Evolutionary conservation across 2,888 invertebrate genomes (phyloP).

Genomic region (Plebejus anna): DNA sequence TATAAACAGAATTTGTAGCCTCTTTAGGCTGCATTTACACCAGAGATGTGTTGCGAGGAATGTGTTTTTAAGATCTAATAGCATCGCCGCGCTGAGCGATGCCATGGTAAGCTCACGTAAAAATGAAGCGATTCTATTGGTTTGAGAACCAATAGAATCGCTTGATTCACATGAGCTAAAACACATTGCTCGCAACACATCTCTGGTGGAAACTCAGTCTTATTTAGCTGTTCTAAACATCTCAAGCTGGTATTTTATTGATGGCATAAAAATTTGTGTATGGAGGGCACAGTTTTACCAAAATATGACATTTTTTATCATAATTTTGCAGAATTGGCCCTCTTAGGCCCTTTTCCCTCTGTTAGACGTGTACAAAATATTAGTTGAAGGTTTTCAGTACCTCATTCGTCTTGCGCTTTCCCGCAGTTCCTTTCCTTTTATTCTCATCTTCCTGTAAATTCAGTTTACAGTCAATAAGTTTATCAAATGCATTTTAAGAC

Average conservation of each 20-base stretch:
- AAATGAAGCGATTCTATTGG: no score
- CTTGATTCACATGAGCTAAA: no score
- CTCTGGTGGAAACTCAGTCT: no score
- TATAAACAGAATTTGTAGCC: not conserved
- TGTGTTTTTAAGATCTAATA: no score
- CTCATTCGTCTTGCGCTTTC: slow-evolving; percentile 78
- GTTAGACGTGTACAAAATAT: slow-evolving; percentile 48
- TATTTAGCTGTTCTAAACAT: not conserved
- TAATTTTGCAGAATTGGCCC: slow-evolving; percentile 49
- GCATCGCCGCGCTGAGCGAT: no score
- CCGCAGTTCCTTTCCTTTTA: slow-evolving; percentile 74
- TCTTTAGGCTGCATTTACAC: not conserved
- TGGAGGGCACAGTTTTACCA: slow-evolving; percentile 46
- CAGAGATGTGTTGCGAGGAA: no score
- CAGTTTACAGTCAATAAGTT: slow-evolving; percentile 47
- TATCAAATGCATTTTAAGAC: not conserved
- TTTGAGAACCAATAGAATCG: no score
- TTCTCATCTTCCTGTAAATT: slow-evolving; percentile 78
- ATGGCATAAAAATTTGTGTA: slow-evolving; percentile 39
- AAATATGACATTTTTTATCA: slow-evolving; percentile 48
- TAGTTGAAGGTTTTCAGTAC: slow-evolving; percentile 79
- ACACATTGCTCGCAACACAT: no score
- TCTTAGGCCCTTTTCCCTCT: slow-evolving; percentile 65
- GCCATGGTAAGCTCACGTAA: no score
- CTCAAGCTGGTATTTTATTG: not conserved